Evolutionary conservation across 2,113 vertebrate species (phyloP).

Genomic region (Catagonus wagneri): DNA sequence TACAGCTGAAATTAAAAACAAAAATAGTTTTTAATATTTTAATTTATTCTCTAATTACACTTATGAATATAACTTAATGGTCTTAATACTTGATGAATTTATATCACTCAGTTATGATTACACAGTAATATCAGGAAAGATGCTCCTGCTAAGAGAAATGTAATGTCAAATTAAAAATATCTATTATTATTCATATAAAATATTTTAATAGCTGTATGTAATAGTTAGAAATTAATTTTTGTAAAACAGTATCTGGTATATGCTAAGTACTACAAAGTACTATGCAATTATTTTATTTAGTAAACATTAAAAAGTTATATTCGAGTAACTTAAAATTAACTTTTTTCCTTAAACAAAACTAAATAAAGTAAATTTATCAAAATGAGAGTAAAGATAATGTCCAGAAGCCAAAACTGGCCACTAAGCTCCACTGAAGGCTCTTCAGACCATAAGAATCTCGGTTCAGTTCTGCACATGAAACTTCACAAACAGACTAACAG

Average conservation of each 20-base stretch:
- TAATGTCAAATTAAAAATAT: constrained; percentile 38
- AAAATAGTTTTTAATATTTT: not conserved
- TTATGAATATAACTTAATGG: not conserved
- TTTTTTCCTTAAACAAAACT: constrained; percentile 36
- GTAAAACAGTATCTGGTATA: not conserved
- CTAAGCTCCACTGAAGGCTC: not conserved
- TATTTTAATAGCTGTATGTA: constrained; percentile 24
- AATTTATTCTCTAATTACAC: constrained; percentile 49
- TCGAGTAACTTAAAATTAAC: not conserved
- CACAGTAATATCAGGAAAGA: constrained; percentile 20
- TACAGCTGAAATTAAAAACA: constrained; percentile 92
- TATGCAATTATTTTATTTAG: constrained; percentile 5
- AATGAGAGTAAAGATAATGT: not conserved
- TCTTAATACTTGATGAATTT: constrained; percentile 21
- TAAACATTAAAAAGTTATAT: not conserved
- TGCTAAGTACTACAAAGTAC: not conserved
- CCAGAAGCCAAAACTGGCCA: not conserved
- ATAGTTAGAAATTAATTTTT: not conserved
- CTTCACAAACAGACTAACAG: not conserved
- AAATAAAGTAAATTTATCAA: constrained; percentile 18
- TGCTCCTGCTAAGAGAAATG: constrained; percentile 25
- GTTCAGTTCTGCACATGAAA: not conserved
- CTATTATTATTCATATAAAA: not conserved
- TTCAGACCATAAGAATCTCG: not conserved
- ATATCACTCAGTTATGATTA: constrained; percentile 37